Base-by-base conservation (phyloP, 1,140 invertebrate genomes). In the Akabosia matsudoensis region DNA sequence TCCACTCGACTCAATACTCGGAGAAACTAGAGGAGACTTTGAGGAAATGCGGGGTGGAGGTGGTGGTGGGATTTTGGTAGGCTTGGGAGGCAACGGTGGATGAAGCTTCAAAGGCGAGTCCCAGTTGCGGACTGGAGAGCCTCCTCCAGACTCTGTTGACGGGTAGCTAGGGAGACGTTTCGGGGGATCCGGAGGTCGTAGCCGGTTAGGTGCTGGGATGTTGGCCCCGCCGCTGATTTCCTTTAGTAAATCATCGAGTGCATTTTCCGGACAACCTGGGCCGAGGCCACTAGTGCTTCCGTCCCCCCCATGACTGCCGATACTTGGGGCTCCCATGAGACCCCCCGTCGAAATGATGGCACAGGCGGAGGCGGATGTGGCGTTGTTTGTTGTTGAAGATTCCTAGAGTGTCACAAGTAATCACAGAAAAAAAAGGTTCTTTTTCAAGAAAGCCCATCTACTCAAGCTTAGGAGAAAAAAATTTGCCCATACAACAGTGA, bases 251-350 rank as follows among this genome's bases (percentile, higher is more conserved):
- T 64, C 76, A 73, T 73, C 34, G 37, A 70, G 54, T 70, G 54
- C 76, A 52, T 67, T 67, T 70, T 77, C 76, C 26, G 76, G 71
- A 51, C 33, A 33, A 22, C 14, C 33, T 30, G 31, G 54, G 18
- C 13, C 51, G 2, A 18, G 51, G n/a, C 82, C 83, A 2, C 87
- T 87, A 72, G 88, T 88, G 75, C 88, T 85, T 79, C 86, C 88
- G 51, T 24, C 24, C 87, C 87, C 77, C 52, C 30, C 30, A 28
- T 75, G 52, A 37, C 52, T 33, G 52, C 30, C n/a, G 74, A 70
- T n/a, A 18, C 16, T 13, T 30, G 33, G 26, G 28, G 70, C n/a
- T 72, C 70, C 70, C 70, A 72, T 22, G 70, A 72, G 2, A 51
- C 24, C 24, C 37, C 56, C 56, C 73, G 83, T 81, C 13, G 81